Base-by-base conservation (phyloP, 2,113 vertebrate species). In the Oophaga pumilio region DNA sequence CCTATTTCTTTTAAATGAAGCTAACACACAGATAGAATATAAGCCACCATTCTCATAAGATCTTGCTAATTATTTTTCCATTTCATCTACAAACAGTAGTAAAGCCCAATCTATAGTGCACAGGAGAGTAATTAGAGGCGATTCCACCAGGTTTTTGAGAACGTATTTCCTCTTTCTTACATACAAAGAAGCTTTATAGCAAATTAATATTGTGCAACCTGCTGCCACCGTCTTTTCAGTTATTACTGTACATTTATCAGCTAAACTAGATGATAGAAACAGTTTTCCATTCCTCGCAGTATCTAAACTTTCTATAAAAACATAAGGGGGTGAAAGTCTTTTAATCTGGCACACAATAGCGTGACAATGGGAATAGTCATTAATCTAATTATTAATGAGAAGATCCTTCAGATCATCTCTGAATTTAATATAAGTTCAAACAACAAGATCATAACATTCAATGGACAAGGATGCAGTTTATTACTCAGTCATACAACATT, bases 11-110 rank as follows among this genome's bases (percentile, higher is more conserved):
- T 26, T 26, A 62, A 62, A n/a, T 64, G 13, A 49, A 82, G 79
- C 59, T 20, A 13, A 64, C 79, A 60, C 77, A 68, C 22, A 50
- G 24, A 53, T 24, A 52, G 52, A 53, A 83, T 83, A 69, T 83
- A 83, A 74, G 62, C 62, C 12, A 18, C 33, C 22, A 80, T 28
- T 80, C 26, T 80, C 24, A 18, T 80, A 83, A 82, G 81, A 68
- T 69, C 62, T 26, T 83, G 81, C n/a, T 83, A 68, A 83, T 69
- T 83, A 83, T 83, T 60, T 85, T 85, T 77, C 57, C 57, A 85
- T 76, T 77, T 85, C 57, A 77, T 85, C 57, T 76, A 64, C 24
- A 84, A 52, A 60, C 52, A n/a, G 84, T n/a, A 76, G 53, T n/a
- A 71, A n/a, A 76, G 24, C 74, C 18, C 11, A 56, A 22, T 68